Percentiles rank a stretch among this genome's conserved stretches.
Evolutionary conservation across 2,113 vertebrate genomes (phyloP).

Genomic region (Ondatra zibethicus): DNA sequence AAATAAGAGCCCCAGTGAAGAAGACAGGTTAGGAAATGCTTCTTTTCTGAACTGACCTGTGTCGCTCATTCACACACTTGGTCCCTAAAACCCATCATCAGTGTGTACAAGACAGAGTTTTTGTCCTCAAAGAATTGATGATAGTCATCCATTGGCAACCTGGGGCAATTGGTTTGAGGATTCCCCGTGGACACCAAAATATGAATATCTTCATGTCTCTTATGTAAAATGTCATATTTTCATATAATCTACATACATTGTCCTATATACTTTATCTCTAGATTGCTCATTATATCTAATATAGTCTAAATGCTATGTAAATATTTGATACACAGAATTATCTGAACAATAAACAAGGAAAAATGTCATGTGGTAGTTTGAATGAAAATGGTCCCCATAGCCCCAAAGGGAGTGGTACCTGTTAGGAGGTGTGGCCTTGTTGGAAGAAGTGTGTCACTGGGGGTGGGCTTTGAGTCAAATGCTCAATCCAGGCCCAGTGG

Average conservation of each 20-base stretch:
- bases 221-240: not conserved
- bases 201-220: not conserved
- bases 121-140: not conserved
- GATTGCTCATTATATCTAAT: not conserved
- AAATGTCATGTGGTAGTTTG: not conserved
- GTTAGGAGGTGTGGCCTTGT: not conserved
- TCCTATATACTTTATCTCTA: not conserved
- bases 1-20: not conserved
- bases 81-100: not conserved
- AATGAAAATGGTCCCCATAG: not conserved
- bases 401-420: not conserved
- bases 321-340: not conserved
- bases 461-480: not conserved
- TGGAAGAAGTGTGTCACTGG: not conserved
- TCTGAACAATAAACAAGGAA: not conserved
- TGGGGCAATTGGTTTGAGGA: not conserved
- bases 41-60: conserved; percentile 6
- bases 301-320: not conserved
- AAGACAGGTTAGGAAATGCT: not conserved
- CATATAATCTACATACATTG: not conserved
- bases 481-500: not conserved
- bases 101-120: not conserved
- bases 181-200: not conserved
- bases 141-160: not conserved
- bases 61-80: not conserved